Percentiles rank a stretch among this genome's conserved stretches.
These are phyloP conservation scores for Rallus crepitans DNA, from an alignment of 2,797 vertebrate species.

Conservation along the genomic window DNA sequence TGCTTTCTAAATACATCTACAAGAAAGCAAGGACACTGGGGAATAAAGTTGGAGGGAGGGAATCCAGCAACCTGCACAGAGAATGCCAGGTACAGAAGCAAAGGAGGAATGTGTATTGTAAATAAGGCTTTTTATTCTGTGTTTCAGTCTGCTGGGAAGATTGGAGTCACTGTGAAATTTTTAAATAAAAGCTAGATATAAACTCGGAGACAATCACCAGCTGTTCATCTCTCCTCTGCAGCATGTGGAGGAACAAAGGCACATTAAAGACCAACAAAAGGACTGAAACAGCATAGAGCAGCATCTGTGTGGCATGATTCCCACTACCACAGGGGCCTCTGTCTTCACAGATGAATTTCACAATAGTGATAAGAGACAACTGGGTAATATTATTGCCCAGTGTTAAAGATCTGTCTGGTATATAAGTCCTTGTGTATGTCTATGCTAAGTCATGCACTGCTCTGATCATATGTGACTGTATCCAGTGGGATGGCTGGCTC, in stretches of 20 bases:
- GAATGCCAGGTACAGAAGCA: neutral
- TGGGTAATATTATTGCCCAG: neutral
- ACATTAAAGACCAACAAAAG: slow-evolving; percentile 33
- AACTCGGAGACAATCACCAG: slow-evolving; percentile 52
- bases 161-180: slow-evolving; percentile 17
- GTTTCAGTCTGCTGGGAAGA: slow-evolving; percentile 14
- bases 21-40: neutral
- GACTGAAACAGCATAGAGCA: neutral
- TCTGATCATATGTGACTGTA: neutral
- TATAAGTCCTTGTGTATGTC: neutral
- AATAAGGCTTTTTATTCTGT: neutral
- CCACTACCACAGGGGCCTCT: slow-evolving; percentile 15
- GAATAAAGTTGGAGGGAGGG: neutral
- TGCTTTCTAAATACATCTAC: slow-evolving; percentile 21
- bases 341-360: slow-evolving; percentile 22
- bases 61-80: neutral
- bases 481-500: neutral
- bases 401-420: neutral
- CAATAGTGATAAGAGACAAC: neutral
- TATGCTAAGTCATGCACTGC: neutral
- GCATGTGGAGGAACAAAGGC: slow-evolving; percentile 43
- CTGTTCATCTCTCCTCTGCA: slow-evolving; percentile 39
- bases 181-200: slow-evolving; percentile 52
- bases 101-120: neutral
- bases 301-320: slow-evolving; percentile 52